Percentiles rank a stretch among this genome's conserved stretches.
These are phyloP conservation scores for Sinohyriopsis cumingii DNA, from an alignment of 2,888 invertebrate species.

Conservation along the genomic window DNA sequence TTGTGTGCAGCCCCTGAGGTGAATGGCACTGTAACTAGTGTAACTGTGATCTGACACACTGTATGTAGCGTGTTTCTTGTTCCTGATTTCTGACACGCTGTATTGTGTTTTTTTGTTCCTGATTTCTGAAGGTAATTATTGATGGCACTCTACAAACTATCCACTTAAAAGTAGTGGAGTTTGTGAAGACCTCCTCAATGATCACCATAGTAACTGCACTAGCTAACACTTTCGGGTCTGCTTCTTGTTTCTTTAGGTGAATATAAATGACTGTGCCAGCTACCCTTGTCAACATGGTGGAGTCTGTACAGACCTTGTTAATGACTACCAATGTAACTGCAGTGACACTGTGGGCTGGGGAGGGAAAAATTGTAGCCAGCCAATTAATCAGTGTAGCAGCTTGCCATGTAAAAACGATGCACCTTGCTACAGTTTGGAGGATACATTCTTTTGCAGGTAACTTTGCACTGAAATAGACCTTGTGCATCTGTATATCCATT, in stretches of 20 bases:
- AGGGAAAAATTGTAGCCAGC: constrained; percentile 36
- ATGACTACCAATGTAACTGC: constrained; percentile 42
- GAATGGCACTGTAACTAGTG: too few species aligned
- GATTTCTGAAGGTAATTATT: too few species aligned
- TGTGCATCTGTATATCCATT: too few species aligned
- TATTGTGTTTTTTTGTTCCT: too few species aligned
- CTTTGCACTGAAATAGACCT: neutral
- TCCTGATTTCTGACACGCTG: too few species aligned
- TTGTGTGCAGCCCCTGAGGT: too few species aligned
- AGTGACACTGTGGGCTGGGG: constrained; percentile 30
- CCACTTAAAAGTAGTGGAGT: too few species aligned
- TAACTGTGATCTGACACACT: too few species aligned
- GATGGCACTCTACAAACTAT: too few species aligned
- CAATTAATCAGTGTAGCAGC: constrained; percentile 23
- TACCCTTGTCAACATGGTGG: constrained; percentile 96
- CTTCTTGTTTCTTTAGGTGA: constrained; percentile 73
- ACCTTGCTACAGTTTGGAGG: constrained; percentile 28
- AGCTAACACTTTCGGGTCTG: neutral
- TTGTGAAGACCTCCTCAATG: neutral
- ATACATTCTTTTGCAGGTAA: constrained; percentile 39
- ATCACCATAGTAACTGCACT: neutral
- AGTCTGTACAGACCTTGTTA: constrained; percentile 74
- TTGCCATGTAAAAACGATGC: constrained; percentile 30
- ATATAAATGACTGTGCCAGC: constrained; percentile 90
- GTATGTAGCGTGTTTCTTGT: too few species aligned